Base-by-base conservation (phyloP, 2,113 vertebrate genomes). In the Corydoras sp. region DNA sequence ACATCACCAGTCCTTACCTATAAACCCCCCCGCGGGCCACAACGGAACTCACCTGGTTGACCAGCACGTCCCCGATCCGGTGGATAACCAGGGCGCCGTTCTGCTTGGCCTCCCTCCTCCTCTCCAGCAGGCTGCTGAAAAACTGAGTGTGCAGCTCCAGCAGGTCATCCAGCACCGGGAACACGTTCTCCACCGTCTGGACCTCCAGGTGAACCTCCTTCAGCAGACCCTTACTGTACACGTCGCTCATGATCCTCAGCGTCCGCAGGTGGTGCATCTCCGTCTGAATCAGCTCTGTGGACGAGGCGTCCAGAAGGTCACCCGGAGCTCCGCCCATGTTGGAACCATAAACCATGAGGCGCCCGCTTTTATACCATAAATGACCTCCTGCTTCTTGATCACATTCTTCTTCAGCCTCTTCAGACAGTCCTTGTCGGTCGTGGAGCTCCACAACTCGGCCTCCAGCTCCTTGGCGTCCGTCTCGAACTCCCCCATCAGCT, bases 261-360 rank as follows among this genome's bases (percentile, higher is more conserved):
- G 95, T 99, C 43, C 95, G 92, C 62, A 99, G 77, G 14, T 99
- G 96, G 81, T 99, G 97, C 87, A 98, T 92, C 86, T 99, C 97
- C 0, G 97, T 99, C 83, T 99, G 97, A 89, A 98, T 96, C 32
- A 99, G 77, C 83, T 99, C 97, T 98, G 86, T 24, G 55, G 10
- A 11, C 9, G 62, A 58, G 13, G 18, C 18, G 18, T 24, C 18
- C 18, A 24, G 18, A 65, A 31, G 18, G 53, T 49, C 11, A 56
- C 4, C 35, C 35, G 18, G 18, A 24, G 18, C 18, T 24, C 18
- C 18, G 18, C 18, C 18, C 18, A 24, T 24, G 18, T 24, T 24
- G 18, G 18, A 24, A 24, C 18, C 18, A 24, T 24, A 24, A 24
- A 24, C 14, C 11, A 55, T 1, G 14, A 55, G 53, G 53, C 18